phyloP scores from a whole-genome alignment of 2,113 vertebrate species.

The Cynoglossus semilaevis region DNA sequence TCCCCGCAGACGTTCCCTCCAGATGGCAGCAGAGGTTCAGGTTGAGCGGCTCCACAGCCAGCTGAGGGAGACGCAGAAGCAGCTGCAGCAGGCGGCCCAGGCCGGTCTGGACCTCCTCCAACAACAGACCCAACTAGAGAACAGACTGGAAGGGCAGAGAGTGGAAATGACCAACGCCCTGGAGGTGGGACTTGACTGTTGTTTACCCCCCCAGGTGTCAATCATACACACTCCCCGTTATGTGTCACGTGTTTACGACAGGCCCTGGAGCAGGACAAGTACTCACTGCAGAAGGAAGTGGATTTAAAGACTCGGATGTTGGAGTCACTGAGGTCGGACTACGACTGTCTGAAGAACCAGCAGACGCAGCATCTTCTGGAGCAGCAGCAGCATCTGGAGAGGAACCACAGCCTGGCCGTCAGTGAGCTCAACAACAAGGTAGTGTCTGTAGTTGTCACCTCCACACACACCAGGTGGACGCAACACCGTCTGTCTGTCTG shows the following conservation, averaged over 20 bases:
- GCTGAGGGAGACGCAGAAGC: slow-evolving; percentile 82
- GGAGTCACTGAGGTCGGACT: slow-evolving; percentile 85
- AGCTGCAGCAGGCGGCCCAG: slow-evolving; percentile 84
- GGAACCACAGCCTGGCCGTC: slow-evolving; percentile 77
- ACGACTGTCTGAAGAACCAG: slow-evolving; percentile 85
- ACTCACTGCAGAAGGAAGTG: slow-evolving; percentile 86
- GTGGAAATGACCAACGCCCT: slow-evolving; percentile 81
- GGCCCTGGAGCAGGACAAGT: slow-evolving; percentile 86
- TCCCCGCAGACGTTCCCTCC: too few species aligned
- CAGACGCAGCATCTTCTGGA: slow-evolving; percentile 81
- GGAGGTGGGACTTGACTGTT: slow-evolving; percentile 73
- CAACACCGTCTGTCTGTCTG: too few species aligned
- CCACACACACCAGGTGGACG: too few species aligned
- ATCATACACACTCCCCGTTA: neutral
- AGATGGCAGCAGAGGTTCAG: slow-evolving; percentile 74
- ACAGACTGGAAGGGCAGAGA: slow-evolving; percentile 83
- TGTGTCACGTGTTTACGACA: slow-evolving; percentile 30
- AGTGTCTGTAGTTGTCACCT: neutral
- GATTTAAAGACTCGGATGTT: slow-evolving; percentile 87
- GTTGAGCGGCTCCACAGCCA: slow-evolving; percentile 74
- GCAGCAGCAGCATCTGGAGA: slow-evolving; percentile 77
- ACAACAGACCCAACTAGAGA: slow-evolving; percentile 85
- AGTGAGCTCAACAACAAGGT: slow-evolving; percentile 87
- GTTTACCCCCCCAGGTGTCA: neutral
- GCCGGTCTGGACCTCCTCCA: slow-evolving; percentile 88